Base-by-base conservation (phyloP, 2,888 invertebrate species). In the Lissonota sp. region DNA sequence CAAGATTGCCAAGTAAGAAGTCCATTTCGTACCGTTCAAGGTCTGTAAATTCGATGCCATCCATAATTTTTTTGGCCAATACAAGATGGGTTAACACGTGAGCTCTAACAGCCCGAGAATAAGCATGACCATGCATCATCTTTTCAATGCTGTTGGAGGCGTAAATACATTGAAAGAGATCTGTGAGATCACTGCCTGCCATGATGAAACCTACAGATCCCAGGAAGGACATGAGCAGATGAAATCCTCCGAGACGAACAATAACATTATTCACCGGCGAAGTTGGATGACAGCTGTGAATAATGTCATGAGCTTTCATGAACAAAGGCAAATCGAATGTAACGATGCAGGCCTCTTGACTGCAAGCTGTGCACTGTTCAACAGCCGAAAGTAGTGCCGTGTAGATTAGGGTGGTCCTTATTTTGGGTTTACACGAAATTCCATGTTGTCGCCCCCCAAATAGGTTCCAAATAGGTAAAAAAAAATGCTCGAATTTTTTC, bases 121-220 rank as follows among this genome's bases (percentile, higher is more conserved):
- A 82, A 8, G 72, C 76, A 42, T 76, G 72, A n/a, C 79, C 76
- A 7, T 37, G 39, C 4, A 82, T 26, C 72, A 82, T 71, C 83
- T 88, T 86, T 0, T 87, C 86, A 5, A 84, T 79, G 1, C 86
- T 84, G 16, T 75, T 79, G 7, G 78, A 42, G 14, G 90, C 90
- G 84, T 88, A 91, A 69, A 90, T 87, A 5, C 26, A 12, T 46
- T 69, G 12, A 1, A 89, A 74, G 6, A 83, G 73, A 81, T 92
- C 90, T 83, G 89, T 89, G 8, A 92, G 42, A 6, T 92, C 92
- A 80, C 91, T 92, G 77, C 91, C 91, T 64, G 84, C 79, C 92
- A 93, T 93, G 76, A 92, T 88, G 77, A 87, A 81, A 40, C 91
- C 92, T 51, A 92, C 89, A 44, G 87, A 74, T 77, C 90, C 90